phyloP scores from a whole-genome alignment of 2,113 vertebrate species.

The Serinus canaria region DNA sequence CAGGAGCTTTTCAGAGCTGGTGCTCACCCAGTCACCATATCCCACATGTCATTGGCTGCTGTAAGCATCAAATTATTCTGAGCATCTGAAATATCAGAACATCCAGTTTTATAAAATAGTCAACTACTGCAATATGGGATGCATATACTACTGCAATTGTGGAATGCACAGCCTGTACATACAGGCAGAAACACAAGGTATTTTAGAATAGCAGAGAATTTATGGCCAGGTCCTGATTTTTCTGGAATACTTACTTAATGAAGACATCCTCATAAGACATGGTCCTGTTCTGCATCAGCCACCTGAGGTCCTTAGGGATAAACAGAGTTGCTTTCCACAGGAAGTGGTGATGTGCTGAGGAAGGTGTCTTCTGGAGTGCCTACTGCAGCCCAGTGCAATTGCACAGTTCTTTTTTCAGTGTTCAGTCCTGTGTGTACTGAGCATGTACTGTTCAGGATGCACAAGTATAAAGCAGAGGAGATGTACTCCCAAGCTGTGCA shows the following conservation, averaged over 20 bases:
- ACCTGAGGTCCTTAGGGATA: background rate
- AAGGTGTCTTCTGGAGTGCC: background rate
- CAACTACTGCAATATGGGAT: background rate
- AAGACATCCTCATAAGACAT: background rate
- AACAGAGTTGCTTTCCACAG: background rate
- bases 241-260: background rate
- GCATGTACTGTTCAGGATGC: background rate
- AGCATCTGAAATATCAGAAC: background rate
- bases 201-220: background rate
- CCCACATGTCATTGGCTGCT: background rate
- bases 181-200: background rate
- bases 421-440: background rate
- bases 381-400: background rate
- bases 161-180: background rate
- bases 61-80: background rate
- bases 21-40: background rate
- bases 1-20: background rate
- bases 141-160: background rate
- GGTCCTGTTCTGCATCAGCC: background rate
- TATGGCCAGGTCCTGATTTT: background rate
- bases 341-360: background rate
- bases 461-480: background rate
- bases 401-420: background rate
- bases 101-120: background rate
- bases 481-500: background rate